Base-by-base conservation (phyloP, 2,888 invertebrate genomes). In the Harmothoe impar region DNA sequence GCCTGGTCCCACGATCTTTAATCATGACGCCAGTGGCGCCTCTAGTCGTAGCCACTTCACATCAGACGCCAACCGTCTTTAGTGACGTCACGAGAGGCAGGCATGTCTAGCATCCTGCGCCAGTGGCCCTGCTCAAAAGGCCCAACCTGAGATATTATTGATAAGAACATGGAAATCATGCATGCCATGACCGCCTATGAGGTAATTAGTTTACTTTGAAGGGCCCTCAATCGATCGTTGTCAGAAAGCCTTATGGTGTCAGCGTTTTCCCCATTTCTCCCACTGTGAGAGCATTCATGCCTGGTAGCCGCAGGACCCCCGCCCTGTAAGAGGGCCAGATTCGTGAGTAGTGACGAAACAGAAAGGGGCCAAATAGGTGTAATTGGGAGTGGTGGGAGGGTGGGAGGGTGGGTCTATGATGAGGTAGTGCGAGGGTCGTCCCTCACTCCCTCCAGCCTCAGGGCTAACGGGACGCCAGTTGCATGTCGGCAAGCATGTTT, bases 121-220 rank as follows among this genome's bases (percentile, higher is more conserved):
- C 62, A 62, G 23, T 72, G 25, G 29, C 31, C 25, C 72, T 25
- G 0, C 29, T 62, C 62, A 43, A 72, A 72, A 29, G 72, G 72
- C 72, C 72, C 25, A 72, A 72, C 72, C 72, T 72, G 29, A 72
- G 72, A 72, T 72, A 72, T 72, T 72, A 72, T 72, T 72, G 72
- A 72, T 72, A 72, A 72, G 72, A 72, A 72, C 72, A 72, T 72
- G 72, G 72, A 72, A 72, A n/a, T 72, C 72, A 72, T 72, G 72
- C 72, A 72, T 72, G 72, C 72, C 20, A 72, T 29, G 72, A 23
- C 72, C 29, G 29, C 72, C 29, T 72, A 72, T 72, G 72, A 72
- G 72, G 72, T 72, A 72, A 72, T 72, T 72, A 72, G 72, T 29
- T 72, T 25, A 29, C 72, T 72, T 72, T 72, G 72, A 72, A 72